Evolutionary conservation across 1,140 invertebrate genomes (phyloP), one percentile per base, ranked within the genome.

Genomic region (Caenorhabditis tropicalis): DNA sequence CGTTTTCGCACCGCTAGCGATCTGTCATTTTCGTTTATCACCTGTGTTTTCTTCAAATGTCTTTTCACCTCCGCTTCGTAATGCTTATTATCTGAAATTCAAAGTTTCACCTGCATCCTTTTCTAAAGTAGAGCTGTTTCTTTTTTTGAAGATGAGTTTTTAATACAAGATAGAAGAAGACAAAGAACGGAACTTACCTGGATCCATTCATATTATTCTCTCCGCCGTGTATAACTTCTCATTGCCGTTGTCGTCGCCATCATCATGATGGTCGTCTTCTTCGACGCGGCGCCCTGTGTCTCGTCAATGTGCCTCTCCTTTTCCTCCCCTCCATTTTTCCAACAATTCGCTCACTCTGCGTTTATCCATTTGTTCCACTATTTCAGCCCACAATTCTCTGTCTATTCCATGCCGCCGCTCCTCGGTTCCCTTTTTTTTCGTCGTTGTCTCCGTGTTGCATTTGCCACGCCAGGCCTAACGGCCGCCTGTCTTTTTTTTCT

Each of bases 391-490:
- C n/a, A 10, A 43, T 46, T 74, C 36, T 29, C 33, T 74, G 36
- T n/a, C n/a, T 5, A 51, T 19, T 12, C n/a, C 49, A n/a, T 21
- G 58, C 65, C 36, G 65, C 65, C 21, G 19, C 65, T 74, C 33
- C 21, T 43, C 65, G 12, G 27, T 43, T 43, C 39, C 39, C 39
- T 43, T 43, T n/a, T n/a, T n/a, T n/a, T 51, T n/a, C 49, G 15
- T 21, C 56, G 10, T 70, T n/a, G 31, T 70, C 39, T 70, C 39
- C 33, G 65, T 74, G 65, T 74, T 74, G 65, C 65, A 74, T 74
- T 74, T 74, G 65, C 65, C 65, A 74, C 65, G 36, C 36, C 65
- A 24, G 65, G 65, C 65, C 65, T 74, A 74, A 74, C 65, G 65
- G 65, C 65, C 65, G 58, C 65, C 65, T 27, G 65, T 16, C 65